Base-by-base conservation (phyloP, 1,140 invertebrate genomes). In the Aphis craccivora region DNA sequence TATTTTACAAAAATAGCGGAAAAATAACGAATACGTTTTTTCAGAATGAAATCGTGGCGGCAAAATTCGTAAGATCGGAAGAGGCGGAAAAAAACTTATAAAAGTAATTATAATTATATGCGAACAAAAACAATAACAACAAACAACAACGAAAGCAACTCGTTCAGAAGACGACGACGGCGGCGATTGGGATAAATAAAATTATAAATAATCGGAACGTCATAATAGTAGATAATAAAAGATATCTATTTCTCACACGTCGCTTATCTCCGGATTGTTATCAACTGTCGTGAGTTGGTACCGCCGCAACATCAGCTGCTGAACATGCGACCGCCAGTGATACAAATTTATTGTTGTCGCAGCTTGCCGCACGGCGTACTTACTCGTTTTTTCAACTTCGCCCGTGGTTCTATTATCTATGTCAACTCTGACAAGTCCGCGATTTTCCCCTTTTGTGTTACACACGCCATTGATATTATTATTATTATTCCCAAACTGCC, bases 401-500 rank as follows among this genome's bases (percentile, higher is more conserved):
- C 30, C 60, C 4, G 48, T 45, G 25, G 53, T 76, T 76, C n/a
- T n/a, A 76, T 20, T n/a, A 76, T 76, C 60, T 76, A n/a, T 76
- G 14, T 11, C 60, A n/a, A 76, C 60, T 76, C 30, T 76, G 14
- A 23, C 60, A n/a, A 76, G 60, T 76, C 60, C 14, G 30, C 14
- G n/a, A 76, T n/a, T 76, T 76, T 76, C 8, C 60, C 14, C 30
- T n/a, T n/a, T 76, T 67, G 30, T 67, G 60, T 67, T 18, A 18
- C 9, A 60, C 55, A 11, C 4, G 60, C 60, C 30, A 76, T 76
- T n/a, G 60, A 76, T 76, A 76, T 76, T 76, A 76, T 76, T 67
- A 60, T 48, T 86, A 86, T 86, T 88, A 88, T 53, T 88, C 37
- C 45, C 48, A 53, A 88, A 88, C 86, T 51, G 86, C 86, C 30